Evolutionary conservation across 2,113 vertebrate genomes (phyloP).

Genomic region (Nothobranchius furzeri): DNA sequence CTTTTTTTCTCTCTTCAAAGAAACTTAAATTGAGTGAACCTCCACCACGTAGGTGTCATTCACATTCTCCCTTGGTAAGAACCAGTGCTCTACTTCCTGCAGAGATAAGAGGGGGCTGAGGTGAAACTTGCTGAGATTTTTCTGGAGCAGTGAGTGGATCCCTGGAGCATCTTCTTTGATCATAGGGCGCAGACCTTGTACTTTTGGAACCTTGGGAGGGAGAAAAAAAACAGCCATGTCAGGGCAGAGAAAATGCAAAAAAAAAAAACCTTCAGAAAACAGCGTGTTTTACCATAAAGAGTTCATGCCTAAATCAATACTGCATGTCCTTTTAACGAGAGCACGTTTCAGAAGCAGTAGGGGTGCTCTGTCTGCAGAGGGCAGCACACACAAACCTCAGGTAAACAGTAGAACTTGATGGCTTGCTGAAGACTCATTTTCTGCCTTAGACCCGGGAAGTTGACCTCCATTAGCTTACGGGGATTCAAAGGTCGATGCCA

Average conservation of each 20-base stretch:
- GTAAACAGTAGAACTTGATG: constrained; percentile 90
- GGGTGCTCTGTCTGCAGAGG: constrained; percentile 23
- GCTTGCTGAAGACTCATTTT: constrained; percentile 92
- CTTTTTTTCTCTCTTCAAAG: not conserved
- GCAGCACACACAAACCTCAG: constrained; percentile 84
- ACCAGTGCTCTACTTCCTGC: constrained; percentile 92
- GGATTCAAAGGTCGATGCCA: constrained; percentile 94
- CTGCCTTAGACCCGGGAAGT: constrained; percentile 87
- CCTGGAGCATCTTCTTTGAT: constrained; percentile 80
- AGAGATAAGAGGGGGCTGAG: constrained; percentile 82
- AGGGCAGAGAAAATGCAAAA: not conserved
- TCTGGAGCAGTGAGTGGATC: constrained; percentile 81
- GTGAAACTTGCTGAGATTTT: constrained; percentile 85
- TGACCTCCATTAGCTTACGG: constrained; percentile 91
- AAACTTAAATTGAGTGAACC: constrained; percentile 69
- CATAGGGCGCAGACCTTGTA: constrained; percentile 85
- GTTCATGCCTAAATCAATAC: not conserved
- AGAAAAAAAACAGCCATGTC: not conserved
- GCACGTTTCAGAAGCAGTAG: not conserved
- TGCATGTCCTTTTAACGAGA: not conserved
- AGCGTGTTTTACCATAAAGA: not conserved
- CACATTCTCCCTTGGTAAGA: constrained; percentile 89
- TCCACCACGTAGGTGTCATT: constrained; percentile 93
- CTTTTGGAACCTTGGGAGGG: constrained; percentile 82
- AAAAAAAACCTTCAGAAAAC: not conserved